These are phyloP conservation scores for Drosophila demipolita DNA, from an alignment of 2,888 invertebrate genomes.

Conservation along the genomic window DNA sequence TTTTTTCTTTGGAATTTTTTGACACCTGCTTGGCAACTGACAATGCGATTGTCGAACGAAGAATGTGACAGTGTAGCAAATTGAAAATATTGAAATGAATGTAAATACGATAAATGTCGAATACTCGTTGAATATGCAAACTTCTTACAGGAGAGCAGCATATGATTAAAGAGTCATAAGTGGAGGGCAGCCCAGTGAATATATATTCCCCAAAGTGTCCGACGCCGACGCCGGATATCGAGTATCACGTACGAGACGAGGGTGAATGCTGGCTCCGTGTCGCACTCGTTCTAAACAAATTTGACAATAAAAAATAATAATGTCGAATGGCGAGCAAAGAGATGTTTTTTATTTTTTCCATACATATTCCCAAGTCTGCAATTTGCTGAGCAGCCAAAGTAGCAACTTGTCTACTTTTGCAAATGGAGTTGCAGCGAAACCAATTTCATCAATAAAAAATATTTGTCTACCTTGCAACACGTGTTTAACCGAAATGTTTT, in stretches of 20 bases:
- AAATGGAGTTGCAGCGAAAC: constrained; percentile 67
- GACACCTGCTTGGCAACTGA: constrained; percentile 39
- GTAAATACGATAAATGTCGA: constrained; percentile 21
- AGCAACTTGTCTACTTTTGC: constrained; percentile 74
- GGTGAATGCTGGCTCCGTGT: constrained; percentile 58
- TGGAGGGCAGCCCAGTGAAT: constrained; percentile 15
- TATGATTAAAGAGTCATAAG: constrained; percentile 64
- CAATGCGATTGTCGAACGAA: constrained; percentile 21
- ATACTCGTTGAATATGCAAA: constrained; percentile 56
- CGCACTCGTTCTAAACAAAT: constrained; percentile 60
- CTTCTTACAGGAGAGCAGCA: constrained; percentile 13
- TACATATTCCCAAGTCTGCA: constrained; percentile 74
- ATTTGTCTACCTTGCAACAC: constrained; percentile 54
- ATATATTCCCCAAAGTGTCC: constrained; percentile 72
- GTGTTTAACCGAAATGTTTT: neutral
- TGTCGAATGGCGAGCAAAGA: constrained; percentile 27
- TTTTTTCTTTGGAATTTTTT: neutral
- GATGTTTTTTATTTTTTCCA: neutral
- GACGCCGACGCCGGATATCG: constrained; percentile 62
- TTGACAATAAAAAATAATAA: constrained; percentile 74
- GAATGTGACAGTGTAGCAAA: constrained; percentile 32
- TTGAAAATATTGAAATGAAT: constrained; percentile 34
- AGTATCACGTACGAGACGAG: constrained; percentile 79
- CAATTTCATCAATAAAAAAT: constrained; percentile 81
- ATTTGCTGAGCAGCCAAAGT: constrained; percentile 53